Conservation (phyloP, 1,140 invertebrate genomes). For the Lordiphosa mommai region DNA sequence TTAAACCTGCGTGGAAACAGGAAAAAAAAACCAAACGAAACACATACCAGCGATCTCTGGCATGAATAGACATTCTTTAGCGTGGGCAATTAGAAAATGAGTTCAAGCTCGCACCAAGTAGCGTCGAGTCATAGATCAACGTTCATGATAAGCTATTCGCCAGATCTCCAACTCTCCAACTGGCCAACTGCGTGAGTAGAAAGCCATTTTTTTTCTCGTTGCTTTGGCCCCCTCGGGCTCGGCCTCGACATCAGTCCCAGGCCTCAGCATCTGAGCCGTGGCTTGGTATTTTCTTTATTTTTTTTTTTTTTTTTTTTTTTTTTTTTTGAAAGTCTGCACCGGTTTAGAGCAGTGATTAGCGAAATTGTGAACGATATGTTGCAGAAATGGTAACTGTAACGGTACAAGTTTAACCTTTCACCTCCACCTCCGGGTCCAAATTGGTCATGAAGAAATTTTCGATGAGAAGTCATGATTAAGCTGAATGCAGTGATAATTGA, state of each 20-base stretch:
- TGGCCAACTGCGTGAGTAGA: slow-evolving; percentile 44
- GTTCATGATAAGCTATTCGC: slow-evolving; percentile 59
- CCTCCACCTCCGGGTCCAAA: not conserved
- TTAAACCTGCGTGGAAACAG: slow-evolving; percentile 57
- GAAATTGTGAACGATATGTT: slow-evolving; percentile 9
- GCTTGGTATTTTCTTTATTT: slow-evolving; percentile 32
- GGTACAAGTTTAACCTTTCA: slow-evolving; percentile 10
- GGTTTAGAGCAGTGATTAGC: slow-evolving; percentile 56
- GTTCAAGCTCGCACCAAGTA: slow-evolving; percentile 53
- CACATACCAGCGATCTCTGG: slow-evolving; percentile 26
- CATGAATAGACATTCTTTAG: slow-evolving; percentile 70
- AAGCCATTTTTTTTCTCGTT: slow-evolving; percentile 11
- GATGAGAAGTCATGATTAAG: not conserved
- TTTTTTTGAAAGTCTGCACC: slow-evolving; percentile 63
- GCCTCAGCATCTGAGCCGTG: slow-evolving; percentile 5
- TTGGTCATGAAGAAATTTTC: not conserved
- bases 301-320: slow-evolving; percentile 11
- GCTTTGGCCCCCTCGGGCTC: slow-evolving; percentile 27
- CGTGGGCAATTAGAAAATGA: slow-evolving; percentile 76
- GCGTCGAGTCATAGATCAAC: slow-evolving; percentile 68
- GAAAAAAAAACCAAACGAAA: slow-evolving; percentile 14
- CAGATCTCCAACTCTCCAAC: slow-evolving; percentile 14
- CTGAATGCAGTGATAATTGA: too few species aligned
- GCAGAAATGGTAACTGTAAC: slow-evolving; percentile 27
- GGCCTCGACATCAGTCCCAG: slow-evolving; percentile 4